Conservation (phyloP, 2,888 invertebrate species). For the Tuta absoluta region DNA sequence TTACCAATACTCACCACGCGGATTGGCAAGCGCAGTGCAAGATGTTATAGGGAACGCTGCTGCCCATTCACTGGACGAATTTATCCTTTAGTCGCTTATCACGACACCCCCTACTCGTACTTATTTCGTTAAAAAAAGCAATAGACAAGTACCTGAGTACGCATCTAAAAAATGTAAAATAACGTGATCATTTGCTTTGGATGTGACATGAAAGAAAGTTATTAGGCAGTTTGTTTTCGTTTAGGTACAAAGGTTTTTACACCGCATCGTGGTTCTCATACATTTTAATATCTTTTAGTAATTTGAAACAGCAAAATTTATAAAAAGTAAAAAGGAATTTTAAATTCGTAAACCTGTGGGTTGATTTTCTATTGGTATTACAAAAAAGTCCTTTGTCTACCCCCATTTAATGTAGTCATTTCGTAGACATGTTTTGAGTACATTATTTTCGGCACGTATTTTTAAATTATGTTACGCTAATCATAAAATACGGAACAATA, state of each 20-base stretch:
- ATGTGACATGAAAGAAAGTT: neutral
- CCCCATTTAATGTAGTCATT: neutral
- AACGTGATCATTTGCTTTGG: constrained; percentile 3
- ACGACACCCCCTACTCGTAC: too few species aligned
- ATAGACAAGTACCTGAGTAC: neutral
- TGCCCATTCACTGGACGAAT: too few species aligned
- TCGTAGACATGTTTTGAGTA: too few species aligned
- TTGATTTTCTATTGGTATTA: neutral
- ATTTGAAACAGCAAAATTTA: neutral
- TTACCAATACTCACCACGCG: too few species aligned
- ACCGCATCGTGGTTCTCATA: neutral
- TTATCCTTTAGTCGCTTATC: too few species aligned
- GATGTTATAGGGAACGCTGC: too few species aligned
- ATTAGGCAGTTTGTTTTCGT: constrained; percentile 7
- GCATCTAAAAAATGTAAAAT: neutral
- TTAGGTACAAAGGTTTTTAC: neutral
- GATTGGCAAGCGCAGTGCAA: too few species aligned
- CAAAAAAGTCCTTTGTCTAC: neutral
- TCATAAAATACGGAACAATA: neutral
- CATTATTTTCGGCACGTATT: too few species aligned
- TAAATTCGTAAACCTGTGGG: neutral
- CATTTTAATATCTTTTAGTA: constrained; percentile 6
- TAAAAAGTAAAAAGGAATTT: neutral
- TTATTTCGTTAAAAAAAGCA: neutral
- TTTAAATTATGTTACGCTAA: neutral